Percentiles rank a stretch among this genome's conserved stretches.
These are phyloP conservation scores for Pogonognathellus flavescens DNA, from an alignment of 1,140 invertebrate genomes.

Conservation along the genomic window DNA sequence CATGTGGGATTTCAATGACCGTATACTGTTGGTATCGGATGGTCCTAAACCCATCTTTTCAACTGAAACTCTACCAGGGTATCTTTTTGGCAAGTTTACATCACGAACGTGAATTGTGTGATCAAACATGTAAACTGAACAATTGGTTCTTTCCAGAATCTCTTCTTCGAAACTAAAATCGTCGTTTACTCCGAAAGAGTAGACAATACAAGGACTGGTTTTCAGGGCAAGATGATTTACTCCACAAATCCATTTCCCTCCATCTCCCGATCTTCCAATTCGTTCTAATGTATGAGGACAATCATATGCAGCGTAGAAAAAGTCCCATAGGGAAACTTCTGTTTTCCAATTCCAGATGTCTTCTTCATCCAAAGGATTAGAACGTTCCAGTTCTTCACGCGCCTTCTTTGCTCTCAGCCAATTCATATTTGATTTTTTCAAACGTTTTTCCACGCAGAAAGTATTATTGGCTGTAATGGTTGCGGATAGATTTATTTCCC, in stretches of 20 bases:
- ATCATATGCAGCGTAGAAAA: not conserved
- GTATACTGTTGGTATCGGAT: not conserved
- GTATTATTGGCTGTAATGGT: too few species aligned
- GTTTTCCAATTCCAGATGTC: not conserved
- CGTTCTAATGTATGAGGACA: not conserved
- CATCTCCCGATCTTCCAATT: conserved; percentile 1
- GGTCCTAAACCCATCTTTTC: not conserved
- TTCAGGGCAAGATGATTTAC: not conserved
- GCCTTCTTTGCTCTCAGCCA: not conserved
- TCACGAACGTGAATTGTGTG: not conserved
- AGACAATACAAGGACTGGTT: conserved; percentile 45
- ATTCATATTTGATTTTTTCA: not conserved
- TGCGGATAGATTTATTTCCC: too few species aligned
- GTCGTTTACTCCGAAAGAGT: conserved; percentile 48
- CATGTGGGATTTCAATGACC: conserved; percentile 40
- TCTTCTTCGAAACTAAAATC: conserved; percentile 40
- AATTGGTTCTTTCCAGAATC: conserved; percentile 42
- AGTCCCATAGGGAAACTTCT: not conserved
- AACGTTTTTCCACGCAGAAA: not conserved
- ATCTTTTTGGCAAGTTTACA: not conserved
- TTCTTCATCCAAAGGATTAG: not conserved
- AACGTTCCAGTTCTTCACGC: not conserved
- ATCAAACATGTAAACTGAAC: conserved; percentile 45
- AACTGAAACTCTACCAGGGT: not conserved
- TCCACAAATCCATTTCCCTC: conserved; percentile 58